phyloP scores from a whole-genome alignment of 2,113 vertebrate species.

The Odobenus rosmarus region DNA sequence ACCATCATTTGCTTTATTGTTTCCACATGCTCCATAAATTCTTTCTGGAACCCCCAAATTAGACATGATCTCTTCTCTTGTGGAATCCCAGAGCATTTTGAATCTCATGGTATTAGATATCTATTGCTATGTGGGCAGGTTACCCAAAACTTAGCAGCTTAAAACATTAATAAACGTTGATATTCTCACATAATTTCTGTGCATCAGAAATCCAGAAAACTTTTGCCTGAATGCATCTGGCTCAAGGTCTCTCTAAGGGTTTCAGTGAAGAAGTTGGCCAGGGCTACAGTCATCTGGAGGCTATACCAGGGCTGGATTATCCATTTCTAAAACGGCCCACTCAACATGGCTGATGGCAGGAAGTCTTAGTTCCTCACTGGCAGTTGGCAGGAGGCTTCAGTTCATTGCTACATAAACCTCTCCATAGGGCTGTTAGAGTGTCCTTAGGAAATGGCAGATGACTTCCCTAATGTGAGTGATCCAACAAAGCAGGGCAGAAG shows the following conservation, averaged over 20 bases:
- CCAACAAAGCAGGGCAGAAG: neutral
- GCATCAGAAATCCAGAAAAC: neutral
- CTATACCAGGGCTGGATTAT: neutral
- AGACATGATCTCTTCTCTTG: neutral
- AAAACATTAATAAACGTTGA: neutral
- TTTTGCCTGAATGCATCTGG: neutral
- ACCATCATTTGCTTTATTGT: neutral
- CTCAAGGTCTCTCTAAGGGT: neutral
- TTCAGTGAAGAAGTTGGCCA: neutral
- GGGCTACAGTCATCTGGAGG: neutral
- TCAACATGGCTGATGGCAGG: neutral
- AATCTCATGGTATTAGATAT: neutral
- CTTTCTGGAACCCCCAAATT: neutral
- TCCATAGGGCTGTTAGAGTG: neutral
- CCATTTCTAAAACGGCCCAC: neutral
- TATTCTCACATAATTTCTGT: neutral
- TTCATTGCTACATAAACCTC: neutral
- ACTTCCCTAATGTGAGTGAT: neutral
- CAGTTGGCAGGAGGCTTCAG: neutral
- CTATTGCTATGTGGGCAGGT: neutral
- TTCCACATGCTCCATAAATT: neutral
- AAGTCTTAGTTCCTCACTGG: neutral
- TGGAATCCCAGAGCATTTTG: neutral
- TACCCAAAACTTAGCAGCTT: neutral
- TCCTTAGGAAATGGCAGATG: neutral